These are phyloP conservation scores for Limnodromus scolopaceus DNA, from an alignment of 2,797 vertebrate species.

Conservation along the genomic window DNA sequence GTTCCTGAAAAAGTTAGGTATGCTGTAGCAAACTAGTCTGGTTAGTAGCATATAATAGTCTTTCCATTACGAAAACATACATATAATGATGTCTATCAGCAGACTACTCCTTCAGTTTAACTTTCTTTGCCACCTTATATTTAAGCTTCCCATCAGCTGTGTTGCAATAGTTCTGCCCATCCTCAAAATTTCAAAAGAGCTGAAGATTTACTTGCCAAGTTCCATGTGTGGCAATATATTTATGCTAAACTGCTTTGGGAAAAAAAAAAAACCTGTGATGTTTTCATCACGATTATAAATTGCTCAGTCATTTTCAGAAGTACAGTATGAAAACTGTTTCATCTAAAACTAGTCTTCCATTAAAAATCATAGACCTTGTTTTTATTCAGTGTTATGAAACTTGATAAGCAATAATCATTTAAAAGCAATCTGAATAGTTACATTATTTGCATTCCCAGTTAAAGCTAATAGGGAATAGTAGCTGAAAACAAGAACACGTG, in stretches of 20 bases:
- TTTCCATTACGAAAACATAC: not conserved
- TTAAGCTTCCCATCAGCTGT: not conserved
- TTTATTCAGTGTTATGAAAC: not conserved
- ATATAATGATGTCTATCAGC: not conserved
- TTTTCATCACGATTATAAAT: not conserved
- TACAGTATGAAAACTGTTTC: not conserved
- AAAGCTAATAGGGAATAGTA: not conserved
- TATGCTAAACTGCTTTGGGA: not conserved
- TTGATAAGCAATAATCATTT: not conserved
- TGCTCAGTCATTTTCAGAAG: not conserved
- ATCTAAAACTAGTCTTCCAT: not conserved
- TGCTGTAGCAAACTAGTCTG: not conserved
- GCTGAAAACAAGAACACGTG: not conserved
- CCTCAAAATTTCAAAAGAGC: not conserved
- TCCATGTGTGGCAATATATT: not conserved
- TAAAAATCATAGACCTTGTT: not conserved
- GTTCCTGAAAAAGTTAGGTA: not conserved
- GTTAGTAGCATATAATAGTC: not conserved
- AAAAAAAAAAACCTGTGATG: not conserved
- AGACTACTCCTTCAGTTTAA: not conserved
- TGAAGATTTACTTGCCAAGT: not conserved
- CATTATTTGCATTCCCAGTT: not conserved
- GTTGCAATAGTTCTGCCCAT: not conserved
- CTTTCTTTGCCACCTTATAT: not conserved
- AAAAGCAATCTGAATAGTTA: not conserved